These are phyloP conservation scores for Andrena praecox DNA, from an alignment of 2,888 invertebrate genomes.

Conservation along the genomic window DNA sequence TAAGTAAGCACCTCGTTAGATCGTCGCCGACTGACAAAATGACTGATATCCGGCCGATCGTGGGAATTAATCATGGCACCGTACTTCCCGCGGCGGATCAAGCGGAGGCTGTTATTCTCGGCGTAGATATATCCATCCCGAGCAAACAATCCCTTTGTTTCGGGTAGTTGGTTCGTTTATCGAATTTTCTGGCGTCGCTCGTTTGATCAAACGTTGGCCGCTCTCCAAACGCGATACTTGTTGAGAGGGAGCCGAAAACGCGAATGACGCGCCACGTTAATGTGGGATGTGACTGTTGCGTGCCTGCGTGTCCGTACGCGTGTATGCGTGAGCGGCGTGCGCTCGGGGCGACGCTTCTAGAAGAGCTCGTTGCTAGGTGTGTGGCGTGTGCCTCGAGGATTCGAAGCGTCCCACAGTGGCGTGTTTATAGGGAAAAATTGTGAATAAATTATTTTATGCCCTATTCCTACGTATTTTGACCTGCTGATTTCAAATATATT, in stretches of 20 bases:
- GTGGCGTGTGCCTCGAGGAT: too few species aligned
- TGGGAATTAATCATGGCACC: constrained; percentile 36
- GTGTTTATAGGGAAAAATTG: too few species aligned
- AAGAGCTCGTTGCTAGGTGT: too few species aligned
- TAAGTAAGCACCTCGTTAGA: neutral
- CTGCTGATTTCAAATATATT: too few species aligned
- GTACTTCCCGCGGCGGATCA: constrained; percentile 36
- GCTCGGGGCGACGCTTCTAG: too few species aligned
- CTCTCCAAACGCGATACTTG: constrained; percentile 47
- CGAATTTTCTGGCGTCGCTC: constrained; percentile 33
- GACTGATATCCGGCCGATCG: neutral
- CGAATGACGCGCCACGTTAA: constrained; percentile 30
- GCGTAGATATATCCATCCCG: constrained; percentile 36
- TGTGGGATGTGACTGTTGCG: too few species aligned
- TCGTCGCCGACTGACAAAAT: neutral
- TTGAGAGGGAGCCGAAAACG: constrained; percentile 15
- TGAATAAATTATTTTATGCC: too few species aligned
- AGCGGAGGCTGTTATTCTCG: constrained; percentile 26
- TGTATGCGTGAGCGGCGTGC: too few species aligned
- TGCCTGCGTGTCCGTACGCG: too few species aligned
- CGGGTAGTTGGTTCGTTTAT: constrained; percentile 35
- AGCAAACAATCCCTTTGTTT: constrained; percentile 12
- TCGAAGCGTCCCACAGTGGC: too few species aligned
- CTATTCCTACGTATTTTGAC: too few species aligned
- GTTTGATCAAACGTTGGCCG: constrained; percentile 37